A percentile compares a stretch with the other conserved stretches of the same genome.
phyloP scores from a whole-genome alignment of 2,888 invertebrate genomes.

The Bedellia somnulentella region DNA sequence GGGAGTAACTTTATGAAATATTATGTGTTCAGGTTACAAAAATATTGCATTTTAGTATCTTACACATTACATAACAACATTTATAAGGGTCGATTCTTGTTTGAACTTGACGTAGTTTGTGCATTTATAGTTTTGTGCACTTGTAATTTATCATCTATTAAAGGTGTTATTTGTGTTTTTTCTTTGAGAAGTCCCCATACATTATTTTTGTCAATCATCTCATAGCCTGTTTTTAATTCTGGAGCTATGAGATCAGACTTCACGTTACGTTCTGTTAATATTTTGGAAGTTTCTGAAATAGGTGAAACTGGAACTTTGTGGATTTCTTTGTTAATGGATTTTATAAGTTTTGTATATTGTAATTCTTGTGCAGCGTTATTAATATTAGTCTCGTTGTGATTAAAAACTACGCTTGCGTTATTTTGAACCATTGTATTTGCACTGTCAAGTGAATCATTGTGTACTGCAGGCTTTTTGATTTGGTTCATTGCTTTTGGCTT shows the following conservation, averaged over 20 bases:
- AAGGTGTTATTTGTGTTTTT: conserved; percentile 33
- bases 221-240: conserved; percentile 54
- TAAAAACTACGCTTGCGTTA: background rate
- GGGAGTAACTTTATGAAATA: conserved; percentile 1
- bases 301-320: conserved; percentile 48
- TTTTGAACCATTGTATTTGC: background rate
- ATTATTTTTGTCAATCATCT: conserved; percentile 62
- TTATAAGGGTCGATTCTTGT: conserved; percentile 48
- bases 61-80: conserved; percentile 47
- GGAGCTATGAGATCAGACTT: conserved; percentile 36
- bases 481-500: conserved; percentile 39
- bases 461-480: conserved; percentile 31
- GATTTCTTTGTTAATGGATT: conserved; percentile 55
- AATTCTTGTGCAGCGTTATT: conserved; percentile 22
- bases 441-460: conserved; percentile 8
- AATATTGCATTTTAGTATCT: conserved; percentile 22
- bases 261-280: conserved; percentile 18
- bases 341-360: conserved; percentile 27
- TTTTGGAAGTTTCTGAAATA: conserved; percentile 51
- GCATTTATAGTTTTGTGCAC: conserved; percentile 29
- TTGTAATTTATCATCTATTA: conserved; percentile 38
- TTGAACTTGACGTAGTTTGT: conserved; percentile 24
- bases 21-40: conserved; percentile 1
- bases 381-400: conserved; percentile 17
- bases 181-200: conserved; percentile 66